phyloP scores from a whole-genome alignment of 2,797 vertebrate genomes.

The Phyllotis vaccarum region DNA sequence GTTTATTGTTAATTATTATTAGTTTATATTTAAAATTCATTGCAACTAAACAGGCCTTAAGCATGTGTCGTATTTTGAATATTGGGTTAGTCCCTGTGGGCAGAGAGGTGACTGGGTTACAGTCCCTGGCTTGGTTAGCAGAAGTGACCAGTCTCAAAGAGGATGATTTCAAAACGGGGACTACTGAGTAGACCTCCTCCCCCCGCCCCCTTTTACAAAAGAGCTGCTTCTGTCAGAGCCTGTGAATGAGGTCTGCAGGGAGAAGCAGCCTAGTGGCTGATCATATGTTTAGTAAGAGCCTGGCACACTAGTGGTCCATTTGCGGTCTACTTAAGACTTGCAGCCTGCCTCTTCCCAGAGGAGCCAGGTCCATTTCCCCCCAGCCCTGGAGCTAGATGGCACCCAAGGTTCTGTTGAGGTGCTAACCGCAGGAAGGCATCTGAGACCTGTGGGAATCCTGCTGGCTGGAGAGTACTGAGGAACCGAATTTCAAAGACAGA shows the following conservation, averaged over 20 bases:
- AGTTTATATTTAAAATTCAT: neutral
- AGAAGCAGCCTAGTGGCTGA: neutral
- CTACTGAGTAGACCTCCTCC: neutral
- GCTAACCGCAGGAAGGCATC: constrained; percentile 20
- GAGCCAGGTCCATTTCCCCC: neutral
- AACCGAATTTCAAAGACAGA: constrained; percentile 45
- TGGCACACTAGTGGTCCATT: neutral
- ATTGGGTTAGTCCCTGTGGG: neutral
- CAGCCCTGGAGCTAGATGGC: neutral
- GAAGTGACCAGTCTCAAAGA: neutral
- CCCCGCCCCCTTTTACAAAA: neutral
- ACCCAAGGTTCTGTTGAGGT: neutral
- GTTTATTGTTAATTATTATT: neutral
- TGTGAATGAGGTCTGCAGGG: constrained; percentile 26
- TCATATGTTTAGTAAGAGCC: neutral
- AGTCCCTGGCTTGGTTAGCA: neutral
- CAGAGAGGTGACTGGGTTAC: neutral
- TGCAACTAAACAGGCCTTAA: neutral
- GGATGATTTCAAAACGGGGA: neutral
- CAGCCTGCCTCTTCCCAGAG: neutral
- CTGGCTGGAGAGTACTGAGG: neutral
- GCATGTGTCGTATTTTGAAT: neutral
- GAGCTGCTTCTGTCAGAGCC: constrained; percentile 35
- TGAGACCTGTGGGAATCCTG: constrained; percentile 66
- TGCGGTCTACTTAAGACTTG: constrained; percentile 2